Percentiles rank a stretch among this genome's conserved stretches.
Conservation (phyloP, 2,797 vertebrate species). For the Sebastes steindachneri region DNA sequence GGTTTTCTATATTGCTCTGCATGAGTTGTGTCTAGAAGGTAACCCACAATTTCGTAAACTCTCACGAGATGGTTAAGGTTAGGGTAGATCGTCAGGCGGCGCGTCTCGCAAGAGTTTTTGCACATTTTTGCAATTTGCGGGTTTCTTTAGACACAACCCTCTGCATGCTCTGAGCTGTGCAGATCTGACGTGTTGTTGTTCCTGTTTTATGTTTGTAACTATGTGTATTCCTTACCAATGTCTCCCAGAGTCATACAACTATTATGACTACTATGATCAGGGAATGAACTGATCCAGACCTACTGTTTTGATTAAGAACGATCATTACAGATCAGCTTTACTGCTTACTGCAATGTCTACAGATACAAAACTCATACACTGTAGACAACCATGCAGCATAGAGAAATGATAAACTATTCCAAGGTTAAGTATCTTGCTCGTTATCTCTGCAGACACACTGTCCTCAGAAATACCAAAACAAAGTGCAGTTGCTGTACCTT, state of each 20-base stretch:
- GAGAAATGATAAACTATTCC: background rate
- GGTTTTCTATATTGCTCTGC: background rate
- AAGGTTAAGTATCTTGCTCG: background rate
- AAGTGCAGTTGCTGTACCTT: slow-evolving; percentile 77
- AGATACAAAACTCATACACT: background rate
- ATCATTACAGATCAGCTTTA: background rate
- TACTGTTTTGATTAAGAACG: background rate
- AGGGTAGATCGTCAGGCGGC: too few relatives aligned
- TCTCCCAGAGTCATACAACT: background rate
- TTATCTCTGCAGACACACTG: background rate
- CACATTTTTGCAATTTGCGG: too few relatives aligned
- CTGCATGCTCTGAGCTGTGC: background rate
- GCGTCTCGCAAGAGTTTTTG: too few relatives aligned
- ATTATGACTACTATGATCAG: background rate
- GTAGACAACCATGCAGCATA: background rate
- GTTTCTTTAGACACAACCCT: background rate
- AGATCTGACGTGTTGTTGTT: background rate
- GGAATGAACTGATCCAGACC: background rate
- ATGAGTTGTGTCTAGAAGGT: too few relatives aligned
- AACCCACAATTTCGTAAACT: too few relatives aligned
- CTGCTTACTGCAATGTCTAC: background rate
- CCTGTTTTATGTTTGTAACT: background rate
- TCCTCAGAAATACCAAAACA: background rate
- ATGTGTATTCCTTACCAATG: background rate
- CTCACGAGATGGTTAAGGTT: too few relatives aligned